Conservation (phyloP, 2,113 vertebrate genomes). For the Fulmarus glacialis region DNA sequence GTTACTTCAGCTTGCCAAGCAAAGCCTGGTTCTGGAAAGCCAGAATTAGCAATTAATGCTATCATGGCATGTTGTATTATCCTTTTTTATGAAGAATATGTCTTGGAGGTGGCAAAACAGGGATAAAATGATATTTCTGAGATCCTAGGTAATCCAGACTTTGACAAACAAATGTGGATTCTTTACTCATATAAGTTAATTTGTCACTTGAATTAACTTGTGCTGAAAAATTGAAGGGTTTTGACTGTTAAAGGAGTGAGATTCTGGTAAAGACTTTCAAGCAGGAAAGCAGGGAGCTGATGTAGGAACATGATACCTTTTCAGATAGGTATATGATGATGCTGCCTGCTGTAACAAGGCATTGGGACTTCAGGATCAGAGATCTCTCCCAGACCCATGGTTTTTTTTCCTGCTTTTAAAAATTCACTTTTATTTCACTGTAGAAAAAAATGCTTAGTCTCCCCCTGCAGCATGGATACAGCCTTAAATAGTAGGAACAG, state of each 20-base stretch:
- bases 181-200: neutral
- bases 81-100: neutral
- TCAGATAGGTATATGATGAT: neutral
- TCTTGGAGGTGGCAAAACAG: neutral
- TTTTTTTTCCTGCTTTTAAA: neutral
- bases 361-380: neutral
- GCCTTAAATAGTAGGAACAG: neutral
- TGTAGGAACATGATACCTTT: neutral
- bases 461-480: neutral
- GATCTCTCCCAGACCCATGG: neutral
- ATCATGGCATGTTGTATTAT: neutral
- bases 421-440: neutral
- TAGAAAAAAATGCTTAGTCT: neutral
- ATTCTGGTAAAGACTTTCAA: neutral
- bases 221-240: neutral
- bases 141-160: neutral
- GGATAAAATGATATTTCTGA: neutral
- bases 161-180: neutral
- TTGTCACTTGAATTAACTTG: neutral
- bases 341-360: neutral
- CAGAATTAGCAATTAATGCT: neutral
- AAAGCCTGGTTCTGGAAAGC: neutral
- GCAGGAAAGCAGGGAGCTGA: neutral
- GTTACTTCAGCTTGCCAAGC: neutral
- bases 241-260: neutral